Base-by-base conservation (phyloP, 1,140 invertebrate genomes). In the Oppia nitens region DNA sequence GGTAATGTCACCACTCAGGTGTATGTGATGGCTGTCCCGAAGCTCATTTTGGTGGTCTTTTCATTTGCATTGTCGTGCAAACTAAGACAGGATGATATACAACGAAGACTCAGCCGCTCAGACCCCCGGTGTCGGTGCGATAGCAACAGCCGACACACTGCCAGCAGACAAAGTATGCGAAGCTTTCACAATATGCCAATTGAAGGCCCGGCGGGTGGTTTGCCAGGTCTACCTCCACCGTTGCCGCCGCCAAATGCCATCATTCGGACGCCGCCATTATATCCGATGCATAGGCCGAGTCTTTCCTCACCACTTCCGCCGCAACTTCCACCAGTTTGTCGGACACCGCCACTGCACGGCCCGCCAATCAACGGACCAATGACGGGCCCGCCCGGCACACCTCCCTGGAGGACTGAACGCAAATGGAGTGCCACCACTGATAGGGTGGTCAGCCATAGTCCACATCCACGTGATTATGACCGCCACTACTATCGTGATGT, bases 221-320 rank as follows among this genome's bases (percentile, higher is more conserved):
- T n/a, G n/a, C n/a, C n/a, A n/a, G n/a, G n/a, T n/a, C 4, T 28
- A 9, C 27, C 49, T 12, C 56, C 50, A 3, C 45, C 56, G 20
- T 47, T 3, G 9, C 56, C 56, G 12, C 56, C 56, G n/a, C 56
- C 47, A 26, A 23, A 20, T 6, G 45, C 47, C n/a, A 57, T 57
- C n/a, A 26, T 57, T 21, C 40, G 48, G n/a, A 57, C 56, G 23
- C 56, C 56, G n/a, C 56, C 56, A 23, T 48, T 57, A 2, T 57
- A 57, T 52, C 56, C 56, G 6, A 23, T 57, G 25, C 56, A 57
- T 45, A 2, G 56, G 50, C 56, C 56, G 14, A 52, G 26, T 52
- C 23, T 40, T 6, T 32, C 26, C 6, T n/a, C n/a, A 17, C 32
- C 12, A n/a, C 12, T 21, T 11, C 32, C 32, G 47, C 26, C n/a